Percentiles rank a stretch among this genome's conserved stretches.
These are phyloP conservation scores for Phataginus tricuspis DNA, from an alignment of 2,797 vertebrate genomes.

Conservation along the genomic window DNA sequence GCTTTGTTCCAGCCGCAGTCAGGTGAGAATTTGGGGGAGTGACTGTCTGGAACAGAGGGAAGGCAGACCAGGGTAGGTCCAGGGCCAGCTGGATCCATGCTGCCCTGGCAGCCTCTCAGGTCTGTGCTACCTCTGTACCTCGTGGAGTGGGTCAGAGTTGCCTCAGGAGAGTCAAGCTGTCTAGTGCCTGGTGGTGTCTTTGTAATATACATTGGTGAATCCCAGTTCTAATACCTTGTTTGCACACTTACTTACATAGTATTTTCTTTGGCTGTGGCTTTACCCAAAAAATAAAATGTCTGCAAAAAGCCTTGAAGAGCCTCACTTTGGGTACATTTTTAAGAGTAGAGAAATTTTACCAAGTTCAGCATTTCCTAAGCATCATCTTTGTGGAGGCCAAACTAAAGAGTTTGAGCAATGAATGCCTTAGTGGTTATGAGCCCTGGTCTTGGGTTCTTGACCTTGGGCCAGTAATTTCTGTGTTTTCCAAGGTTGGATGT, in stretches of 20 bases:
- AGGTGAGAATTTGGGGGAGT: background rate
- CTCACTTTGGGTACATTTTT: background rate
- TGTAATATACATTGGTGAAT: constrained; percentile 81
- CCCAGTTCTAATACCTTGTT: constrained; percentile 62
- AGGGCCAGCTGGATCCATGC: constrained; percentile 47
- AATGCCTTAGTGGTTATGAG: background rate
- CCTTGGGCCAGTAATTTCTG: background rate
- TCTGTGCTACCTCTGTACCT: background rate
- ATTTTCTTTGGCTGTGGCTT: constrained; percentile 78
- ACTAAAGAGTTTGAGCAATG: background rate
- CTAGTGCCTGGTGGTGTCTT: constrained; percentile 68
- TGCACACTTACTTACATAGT: constrained; percentile 77
- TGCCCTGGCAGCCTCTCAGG: background rate
- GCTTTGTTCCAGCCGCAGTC: background rate
- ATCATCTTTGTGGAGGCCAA: background rate
- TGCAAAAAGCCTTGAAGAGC: constrained; percentile 37
- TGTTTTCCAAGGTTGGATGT: background rate
- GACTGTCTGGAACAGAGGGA: background rate
- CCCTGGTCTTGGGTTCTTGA: background rate
- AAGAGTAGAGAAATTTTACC: background rate
- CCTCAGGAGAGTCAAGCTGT: background rate
- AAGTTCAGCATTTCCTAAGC: background rate
- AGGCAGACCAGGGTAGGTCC: constrained; percentile 55
- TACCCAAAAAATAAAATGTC: constrained; percentile 79
- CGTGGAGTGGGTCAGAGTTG: background rate